Evolutionary conservation across 2,888 invertebrate species (phyloP), one percentile per base, ranked within the genome.

Genomic region (Cetonia aurata): DNA sequence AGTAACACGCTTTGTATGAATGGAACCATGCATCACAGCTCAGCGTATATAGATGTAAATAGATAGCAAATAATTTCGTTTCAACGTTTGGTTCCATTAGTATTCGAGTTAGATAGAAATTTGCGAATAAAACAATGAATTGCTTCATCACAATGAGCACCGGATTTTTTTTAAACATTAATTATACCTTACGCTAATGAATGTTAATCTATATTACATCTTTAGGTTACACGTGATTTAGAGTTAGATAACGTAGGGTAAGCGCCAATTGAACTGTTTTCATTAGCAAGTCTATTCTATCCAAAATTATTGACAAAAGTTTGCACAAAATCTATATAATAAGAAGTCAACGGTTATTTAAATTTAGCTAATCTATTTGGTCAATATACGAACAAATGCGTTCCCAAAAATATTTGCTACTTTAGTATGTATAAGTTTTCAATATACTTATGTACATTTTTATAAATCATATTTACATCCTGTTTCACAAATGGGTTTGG

Each of bases 231-330:
- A 59, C 25, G 59, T 59, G 59, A 59, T 44, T 42, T 17, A 19
- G 19, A 59, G 44, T 13, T 25, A 44, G 13, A 62, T 62, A 48
- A 10, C 25, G 25, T 25, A 50, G 15, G 8, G 62, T 48, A 48
- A 62, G 48, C 31, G 25, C 4, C 33, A 33, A 62, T 13, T 50
- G n/a, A 62, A 50, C 62, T 15, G 48, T 48, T 62, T 62, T 48
- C 48, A 62, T 62, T 62, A 62, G 62, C 62, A 33, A 10, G 31
- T 62, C 46, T 6, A 31, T 42, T 15, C 19, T 17, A 15, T 10
- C 12, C 31, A 33, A 48, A 48, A 33, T 31, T 10, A 33, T n/a
- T 62, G 62, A 62, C 62, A 48, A 48, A 15, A 50, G 44, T 62
- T 46, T 62, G 62, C 44, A 48, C 48, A 31, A 31, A 10, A 12